These are phyloP conservation scores for Neoniphon sammara DNA, from an alignment of 2,797 vertebrate species.

Conservation along the genomic window DNA sequence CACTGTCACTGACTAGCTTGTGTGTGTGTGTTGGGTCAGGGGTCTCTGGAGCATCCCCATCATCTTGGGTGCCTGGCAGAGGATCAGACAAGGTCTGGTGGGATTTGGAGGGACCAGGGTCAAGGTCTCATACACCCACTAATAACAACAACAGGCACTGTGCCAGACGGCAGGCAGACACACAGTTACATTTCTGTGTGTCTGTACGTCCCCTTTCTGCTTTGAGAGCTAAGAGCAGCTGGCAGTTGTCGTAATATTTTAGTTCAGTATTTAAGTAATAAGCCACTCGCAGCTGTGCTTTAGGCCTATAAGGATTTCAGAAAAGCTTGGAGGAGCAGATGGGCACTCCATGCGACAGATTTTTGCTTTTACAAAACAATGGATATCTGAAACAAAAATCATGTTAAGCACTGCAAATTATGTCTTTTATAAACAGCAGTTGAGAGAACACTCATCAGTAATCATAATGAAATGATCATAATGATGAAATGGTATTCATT, in stretches of 20 bases:
- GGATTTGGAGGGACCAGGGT: conserved; percentile 57
- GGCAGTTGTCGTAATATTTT: neutral
- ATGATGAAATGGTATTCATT: too few species aligned
- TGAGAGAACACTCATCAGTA: too few species aligned
- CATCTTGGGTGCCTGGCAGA: conserved; percentile 59
- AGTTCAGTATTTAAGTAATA: conserved; percentile 25
- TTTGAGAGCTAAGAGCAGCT: conserved; percentile 28
- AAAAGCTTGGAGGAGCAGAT: neutral
- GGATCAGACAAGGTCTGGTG: conserved; percentile 58
- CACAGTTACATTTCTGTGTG: conserved; percentile 24
- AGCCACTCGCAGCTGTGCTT: neutral
- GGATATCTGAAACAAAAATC: too few species aligned
- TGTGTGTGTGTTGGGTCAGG: conserved; percentile 17
- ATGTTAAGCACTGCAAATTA: too few species aligned
- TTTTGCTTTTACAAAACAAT: conserved; percentile 17
- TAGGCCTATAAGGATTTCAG: neutral
- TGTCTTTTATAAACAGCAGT: too few species aligned
- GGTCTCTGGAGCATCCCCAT: conserved; percentile 50
- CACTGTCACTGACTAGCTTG: conserved; percentile 30
- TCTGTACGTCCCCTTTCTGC: neutral
- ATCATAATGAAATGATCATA: too few species aligned
- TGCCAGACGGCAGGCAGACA: conserved; percentile 8
- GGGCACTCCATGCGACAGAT: neutral
- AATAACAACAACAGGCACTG: conserved; percentile 60
- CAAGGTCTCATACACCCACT: conserved; percentile 56